Conservation (phyloP, 2,888 invertebrate genomes). For the Aelia acuminata region DNA sequence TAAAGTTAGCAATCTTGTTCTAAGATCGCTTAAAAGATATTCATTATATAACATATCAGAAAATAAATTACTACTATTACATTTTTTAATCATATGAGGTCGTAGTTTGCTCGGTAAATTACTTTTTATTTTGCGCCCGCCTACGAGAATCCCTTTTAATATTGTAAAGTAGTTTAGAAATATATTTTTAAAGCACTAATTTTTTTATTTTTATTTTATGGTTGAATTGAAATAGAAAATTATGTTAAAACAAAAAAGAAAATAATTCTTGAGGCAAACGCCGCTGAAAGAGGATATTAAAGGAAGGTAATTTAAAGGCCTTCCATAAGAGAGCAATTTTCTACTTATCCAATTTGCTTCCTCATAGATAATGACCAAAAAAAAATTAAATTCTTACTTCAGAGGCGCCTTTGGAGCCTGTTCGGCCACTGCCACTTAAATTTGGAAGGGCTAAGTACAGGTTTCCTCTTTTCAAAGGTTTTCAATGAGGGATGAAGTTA, state of each 20-base stretch:
- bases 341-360: constrained; percentile 34
- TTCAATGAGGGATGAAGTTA: background rate
- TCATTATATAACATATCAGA: background rate
- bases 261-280: background rate
- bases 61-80: background rate
- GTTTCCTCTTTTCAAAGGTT: background rate
- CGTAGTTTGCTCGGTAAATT: background rate
- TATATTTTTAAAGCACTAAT: background rate
- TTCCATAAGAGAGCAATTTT: constrained; percentile 3
- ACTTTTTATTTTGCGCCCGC: background rate
- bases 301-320: constrained; percentile 8
- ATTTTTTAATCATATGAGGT: background rate
- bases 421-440: constrained; percentile 20
- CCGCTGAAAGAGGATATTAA: constrained; percentile 26
- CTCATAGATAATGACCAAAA: constrained; percentile 29
- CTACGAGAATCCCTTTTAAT: background rate
- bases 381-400: background rate
- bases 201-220: background rate
- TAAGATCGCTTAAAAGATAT: background rate
- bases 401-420: constrained; percentile 12
- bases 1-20: constrained; percentile 26
- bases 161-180: background rate
- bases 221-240: constrained; percentile 12
- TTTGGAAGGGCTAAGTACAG: background rate
- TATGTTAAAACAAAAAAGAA: background rate